These are phyloP conservation scores for Trissolcus brochymenae DNA, from an alignment of 2,888 invertebrate species.

Conservation along the genomic window DNA sequence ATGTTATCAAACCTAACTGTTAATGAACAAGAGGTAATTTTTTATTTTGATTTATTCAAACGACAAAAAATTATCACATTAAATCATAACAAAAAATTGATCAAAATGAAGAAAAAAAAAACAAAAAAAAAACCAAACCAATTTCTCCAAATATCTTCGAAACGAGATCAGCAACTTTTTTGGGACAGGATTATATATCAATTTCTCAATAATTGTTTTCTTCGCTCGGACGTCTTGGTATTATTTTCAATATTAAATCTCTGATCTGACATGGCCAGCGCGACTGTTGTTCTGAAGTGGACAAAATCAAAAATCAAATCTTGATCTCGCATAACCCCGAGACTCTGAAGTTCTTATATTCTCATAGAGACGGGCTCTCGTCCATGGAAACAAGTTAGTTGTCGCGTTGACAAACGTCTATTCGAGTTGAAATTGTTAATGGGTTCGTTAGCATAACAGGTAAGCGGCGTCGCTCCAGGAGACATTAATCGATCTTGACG, in stretches of 20 bases:
- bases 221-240: neutral
- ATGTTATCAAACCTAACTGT: too few relatives aligned
- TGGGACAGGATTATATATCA: neutral
- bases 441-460: conserved; percentile 60
- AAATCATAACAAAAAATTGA: neutral
- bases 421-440: conserved; percentile 58
- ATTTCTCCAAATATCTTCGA: neutral
- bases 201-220: conserved; percentile 25
- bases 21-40: neutral
- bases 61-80: neutral
- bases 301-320: conserved; percentile 43
- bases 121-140: too few relatives aligned
- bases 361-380: conserved; percentile 24
- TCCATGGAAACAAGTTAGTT: conserved; percentile 53
- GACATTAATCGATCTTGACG: conserved; percentile 60
- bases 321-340: conserved; percentile 21
- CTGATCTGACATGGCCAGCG: conserved; percentile 13
- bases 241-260: conserved; percentile 16
- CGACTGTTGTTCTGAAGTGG: neutral
- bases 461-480: conserved; percentile 58
- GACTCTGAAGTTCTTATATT: neutral
- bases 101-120: neutral
- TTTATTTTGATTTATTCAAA: neutral
- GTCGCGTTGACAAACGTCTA: conserved; percentile 60
- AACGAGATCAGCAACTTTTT: neutral